Conservation (phyloP, 2,113 vertebrate genomes). For the Geococcyx californianus region DNA sequence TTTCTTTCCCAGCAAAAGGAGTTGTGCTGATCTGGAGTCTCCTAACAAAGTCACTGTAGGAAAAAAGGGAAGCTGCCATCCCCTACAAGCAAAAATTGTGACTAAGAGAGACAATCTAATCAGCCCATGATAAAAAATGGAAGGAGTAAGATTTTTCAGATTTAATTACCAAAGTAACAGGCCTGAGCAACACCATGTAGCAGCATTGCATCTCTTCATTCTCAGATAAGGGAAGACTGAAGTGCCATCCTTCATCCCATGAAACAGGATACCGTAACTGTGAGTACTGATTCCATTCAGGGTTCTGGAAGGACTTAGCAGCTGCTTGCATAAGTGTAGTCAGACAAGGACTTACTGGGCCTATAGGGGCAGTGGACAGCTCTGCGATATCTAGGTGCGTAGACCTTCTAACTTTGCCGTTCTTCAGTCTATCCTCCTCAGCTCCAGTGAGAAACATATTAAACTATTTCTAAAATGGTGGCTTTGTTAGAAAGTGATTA, state of each 20-base stretch:
- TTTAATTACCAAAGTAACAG: not conserved
- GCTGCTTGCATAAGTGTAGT: no score
- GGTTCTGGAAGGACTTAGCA: not conserved
- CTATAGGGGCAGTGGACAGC: not conserved
- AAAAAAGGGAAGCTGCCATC: not conserved
- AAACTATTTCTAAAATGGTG: not conserved
- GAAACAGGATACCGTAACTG: not conserved
- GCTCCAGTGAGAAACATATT: not conserved
- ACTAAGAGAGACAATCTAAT: not conserved
- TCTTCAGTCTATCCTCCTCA: not conserved
- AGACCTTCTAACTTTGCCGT: not conserved
- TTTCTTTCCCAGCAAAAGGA: conserved; percentile 13
- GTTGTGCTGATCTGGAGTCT: not conserved
- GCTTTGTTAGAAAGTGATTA: not conserved
- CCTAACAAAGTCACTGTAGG: not conserved
- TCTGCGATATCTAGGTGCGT: not conserved
- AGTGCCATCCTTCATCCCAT: not conserved
- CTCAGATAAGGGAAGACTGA: not conserved
- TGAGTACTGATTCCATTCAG: not conserved
- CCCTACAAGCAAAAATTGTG: not conserved
- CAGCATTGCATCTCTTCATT: not conserved
- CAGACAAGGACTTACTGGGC: not conserved
- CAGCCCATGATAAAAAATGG: not conserved
- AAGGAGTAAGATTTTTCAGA: not conserved
- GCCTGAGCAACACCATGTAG: not conserved